Percentiles rank a stretch among this genome's conserved stretches.
These are phyloP conservation scores for Istiophorus platypterus DNA, from an alignment of 2,113 vertebrate genomes.

Conservation along the genomic window DNA sequence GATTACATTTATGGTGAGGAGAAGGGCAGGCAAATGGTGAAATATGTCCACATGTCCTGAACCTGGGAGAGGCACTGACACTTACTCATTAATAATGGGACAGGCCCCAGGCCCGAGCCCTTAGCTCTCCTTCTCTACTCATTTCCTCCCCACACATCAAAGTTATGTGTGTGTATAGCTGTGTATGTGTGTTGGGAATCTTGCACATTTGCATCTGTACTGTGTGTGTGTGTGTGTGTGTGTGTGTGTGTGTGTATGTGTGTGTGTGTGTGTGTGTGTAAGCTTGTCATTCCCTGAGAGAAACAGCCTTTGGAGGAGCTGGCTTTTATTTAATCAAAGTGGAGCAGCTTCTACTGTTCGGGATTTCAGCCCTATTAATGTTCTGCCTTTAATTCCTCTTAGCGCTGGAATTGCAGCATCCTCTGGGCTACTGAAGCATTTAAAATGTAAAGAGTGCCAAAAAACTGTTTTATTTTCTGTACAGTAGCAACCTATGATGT, in stretches of 20 bases:
- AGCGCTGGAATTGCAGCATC: conserved; percentile 53
- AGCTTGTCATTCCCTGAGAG: conserved; percentile 62
- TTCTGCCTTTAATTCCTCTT: conserved; percentile 68
- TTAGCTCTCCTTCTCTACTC: conserved; percentile 72
- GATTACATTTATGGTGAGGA: conserved; percentile 75
- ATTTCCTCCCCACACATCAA: conserved; percentile 79
- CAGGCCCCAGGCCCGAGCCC: conserved; percentile 67
- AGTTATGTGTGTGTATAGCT: conserved; percentile 37
- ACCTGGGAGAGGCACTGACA: conserved; percentile 62
- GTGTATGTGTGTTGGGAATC: conserved; percentile 8
- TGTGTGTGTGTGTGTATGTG: conserved; percentile 31
- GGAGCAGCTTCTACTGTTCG: conserved; percentile 66
- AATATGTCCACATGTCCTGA: conserved; percentile 75
- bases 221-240: conserved; percentile 22
- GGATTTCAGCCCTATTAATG: conserved; percentile 77
- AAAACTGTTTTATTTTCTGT: conserved; percentile 19
- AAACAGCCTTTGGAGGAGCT: conserved; percentile 72
- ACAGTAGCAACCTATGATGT: conserved; percentile 30
- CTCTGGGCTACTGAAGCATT: conserved; percentile 63
- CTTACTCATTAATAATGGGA: conserved; percentile 81
- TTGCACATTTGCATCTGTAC: conserved; percentile 25
- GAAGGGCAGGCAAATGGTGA: conserved; percentile 62
- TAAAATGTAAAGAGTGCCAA: conserved; percentile 51
- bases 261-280: conserved; percentile 26
- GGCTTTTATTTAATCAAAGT: conserved; percentile 77